Evolutionary conservation across 2,888 invertebrate species (phyloP), one percentile per base, ranked within the genome.

Genomic region (Lordiphosa andalusiaca): DNA sequence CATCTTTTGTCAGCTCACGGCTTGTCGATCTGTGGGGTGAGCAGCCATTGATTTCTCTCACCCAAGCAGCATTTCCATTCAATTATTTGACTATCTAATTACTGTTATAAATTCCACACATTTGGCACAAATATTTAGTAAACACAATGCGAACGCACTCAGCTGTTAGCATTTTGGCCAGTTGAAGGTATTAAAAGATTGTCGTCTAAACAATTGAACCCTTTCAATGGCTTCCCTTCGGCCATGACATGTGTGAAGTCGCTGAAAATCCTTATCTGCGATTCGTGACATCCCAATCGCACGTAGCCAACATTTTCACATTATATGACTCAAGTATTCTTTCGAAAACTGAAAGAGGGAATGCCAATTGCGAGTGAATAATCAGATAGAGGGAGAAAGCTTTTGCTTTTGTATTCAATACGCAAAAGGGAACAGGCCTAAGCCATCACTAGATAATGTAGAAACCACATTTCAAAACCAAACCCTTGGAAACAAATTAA

Each of bases 101-200:
- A 77, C 77, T 53, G 71, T 16, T 44, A 60, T 53, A 61, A 67
- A 67, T 62, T 53, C 54, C 56, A 58, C 74, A 77, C 84, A 84
- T 82, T 84, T 82, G 83, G 78, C 84, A 84, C 77, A 82, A 77
- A 77, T 77, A 77, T 77, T 77, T 77, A 55, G 84, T 84, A 77
- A 77, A 84, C 82, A 77, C 57, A 39, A 52, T n/a, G 12, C 16
- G 10, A 36, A 47, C 59, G 39, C 23, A 16, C 55, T 41, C 84
- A 76, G 67, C 70, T 76, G 75, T 37, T 77, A 62, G 16, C 67
- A 64, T 64, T 64, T n/a, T n/a, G 30, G 6, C 42, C 10, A 64
- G 48, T 49, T 62, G 65, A 54, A 62, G 63, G 67, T 35, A 59
- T 64, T 49, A 12, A 39, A 37, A 46, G 40, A 19, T 40, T 63